Percentiles rank a stretch among this genome's conserved stretches.
These are phyloP conservation scores for Hypolimnas misippus DNA, from an alignment of 2,888 invertebrate genomes.

Conservation along the genomic window DNA sequence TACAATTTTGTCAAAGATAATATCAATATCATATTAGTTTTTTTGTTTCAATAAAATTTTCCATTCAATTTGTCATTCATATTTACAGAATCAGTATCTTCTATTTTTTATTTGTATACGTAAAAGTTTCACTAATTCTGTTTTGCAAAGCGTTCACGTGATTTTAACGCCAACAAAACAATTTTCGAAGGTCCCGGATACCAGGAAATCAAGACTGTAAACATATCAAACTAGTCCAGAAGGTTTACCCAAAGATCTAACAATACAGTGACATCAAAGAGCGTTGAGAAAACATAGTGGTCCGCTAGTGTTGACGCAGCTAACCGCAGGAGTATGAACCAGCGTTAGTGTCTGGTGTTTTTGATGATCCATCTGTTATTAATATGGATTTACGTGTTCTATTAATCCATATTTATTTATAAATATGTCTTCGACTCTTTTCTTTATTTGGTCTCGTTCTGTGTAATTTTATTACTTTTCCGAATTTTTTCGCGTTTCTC, in stretches of 20 bases:
- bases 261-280: conserved; percentile 26
- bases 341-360: background rate
- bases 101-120: too few relatives aligned
- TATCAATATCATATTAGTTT: too few relatives aligned
- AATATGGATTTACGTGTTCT: background rate
- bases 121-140: too few relatives aligned
- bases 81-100: too few relatives aligned
- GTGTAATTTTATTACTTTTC: too few relatives aligned
- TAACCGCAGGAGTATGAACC: background rate
- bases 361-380: conserved; percentile 1
- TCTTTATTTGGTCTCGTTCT: too few relatives aligned
- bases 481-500: too few relatives aligned
- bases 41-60: too few relatives aligned
- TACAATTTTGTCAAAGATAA: too few relatives aligned
- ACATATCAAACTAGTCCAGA: background rate
- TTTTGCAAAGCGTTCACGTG: background rate
- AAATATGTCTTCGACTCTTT: too few relatives aligned
- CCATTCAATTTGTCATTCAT: too few relatives aligned
- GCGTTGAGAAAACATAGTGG: conserved; percentile 9
- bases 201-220: conserved; percentile 19
- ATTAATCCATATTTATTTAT: too few relatives aligned
- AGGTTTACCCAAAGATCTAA: conserved; percentile 19
- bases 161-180: background rate
- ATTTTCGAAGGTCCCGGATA: conserved; percentile 5
- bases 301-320: conserved; percentile 1